Conservation (phyloP, 1,140 invertebrate genomes). For the Diprion similis region DNA sequence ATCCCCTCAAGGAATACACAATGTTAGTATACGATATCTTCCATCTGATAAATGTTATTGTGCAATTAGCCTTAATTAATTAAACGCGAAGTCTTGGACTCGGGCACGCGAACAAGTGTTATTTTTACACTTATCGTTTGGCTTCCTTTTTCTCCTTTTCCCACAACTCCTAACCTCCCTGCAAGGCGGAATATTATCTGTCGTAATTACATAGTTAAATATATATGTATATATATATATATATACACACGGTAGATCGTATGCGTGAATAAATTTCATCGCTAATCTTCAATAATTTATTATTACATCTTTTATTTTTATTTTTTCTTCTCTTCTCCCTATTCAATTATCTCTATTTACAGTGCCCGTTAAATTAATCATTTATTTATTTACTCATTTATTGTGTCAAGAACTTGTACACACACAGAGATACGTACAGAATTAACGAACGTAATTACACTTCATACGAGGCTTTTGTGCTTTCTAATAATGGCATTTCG, state of each 20-base stretch:
- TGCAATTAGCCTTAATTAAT: conserved; percentile 2
- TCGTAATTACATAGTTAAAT: too few relatives aligned
- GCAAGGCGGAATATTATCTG: too few relatives aligned
- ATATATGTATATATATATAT: too few relatives aligned
- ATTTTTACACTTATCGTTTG: neutral
- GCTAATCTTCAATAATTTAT: neutral
- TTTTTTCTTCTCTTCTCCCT: neutral
- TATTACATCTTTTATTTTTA: neutral
- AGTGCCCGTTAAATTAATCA: neutral
- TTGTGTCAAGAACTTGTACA: neutral
- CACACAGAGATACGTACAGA: neutral
- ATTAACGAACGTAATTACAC: too few relatives aligned
- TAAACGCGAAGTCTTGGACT: neutral
- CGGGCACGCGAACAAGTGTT: neutral
- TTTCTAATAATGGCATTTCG: conserved; percentile 1
- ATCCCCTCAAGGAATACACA: too few relatives aligned
- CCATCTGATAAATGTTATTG: neutral
- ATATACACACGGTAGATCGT: too few relatives aligned
- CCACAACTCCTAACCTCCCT: too few relatives aligned
- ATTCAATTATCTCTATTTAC: neutral
- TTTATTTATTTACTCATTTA: neutral
- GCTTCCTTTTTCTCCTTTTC: neutral
- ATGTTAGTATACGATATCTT: neutral
- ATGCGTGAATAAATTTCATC: neutral
- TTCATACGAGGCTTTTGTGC: neutral